A percentile compares a stretch with the other conserved stretches of the same genome.
Conservation (phyloP, 1,140 invertebrate species). For the Leptinotarsa defecta region DNA sequence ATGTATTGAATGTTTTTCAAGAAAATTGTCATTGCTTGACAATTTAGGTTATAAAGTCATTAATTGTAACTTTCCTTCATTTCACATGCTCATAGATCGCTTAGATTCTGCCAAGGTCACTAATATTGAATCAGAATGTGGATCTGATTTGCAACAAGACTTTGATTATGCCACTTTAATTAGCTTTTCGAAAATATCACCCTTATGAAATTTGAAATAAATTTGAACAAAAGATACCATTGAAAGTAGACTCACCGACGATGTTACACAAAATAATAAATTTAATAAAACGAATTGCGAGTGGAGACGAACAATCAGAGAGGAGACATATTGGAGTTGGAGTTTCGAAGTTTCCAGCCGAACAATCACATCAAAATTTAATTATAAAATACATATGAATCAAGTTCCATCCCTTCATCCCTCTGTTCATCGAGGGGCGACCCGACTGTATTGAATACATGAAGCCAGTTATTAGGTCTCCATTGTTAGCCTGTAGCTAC, state of each 20-base stretch:
- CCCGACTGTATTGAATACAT: conserved; percentile 50
- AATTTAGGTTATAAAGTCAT: too few species aligned
- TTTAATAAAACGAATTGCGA: conserved; percentile 6
- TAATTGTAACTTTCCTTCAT: too few species aligned
- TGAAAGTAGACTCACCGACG: neutral
- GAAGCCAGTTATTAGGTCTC: conserved; percentile 55
- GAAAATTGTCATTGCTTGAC: too few species aligned
- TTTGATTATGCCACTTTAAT: too few species aligned
- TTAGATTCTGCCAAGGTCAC: too few species aligned
- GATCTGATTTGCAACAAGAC: too few species aligned
- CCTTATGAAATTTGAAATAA: neutral
- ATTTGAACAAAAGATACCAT: neutral
- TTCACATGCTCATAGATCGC: too few species aligned
- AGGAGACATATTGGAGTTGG: neutral
- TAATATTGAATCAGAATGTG: too few species aligned
- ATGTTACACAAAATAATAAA: conserved; percentile 14
- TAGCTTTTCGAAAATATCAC: neutral
- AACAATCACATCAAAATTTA: conserved; percentile 56
- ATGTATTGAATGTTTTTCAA: too few species aligned
- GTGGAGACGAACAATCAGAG: conserved; percentile 11
- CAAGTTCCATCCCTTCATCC: conserved; percentile 44
- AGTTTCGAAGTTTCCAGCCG: conserved; percentile 43
- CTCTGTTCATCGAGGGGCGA: conserved; percentile 34
- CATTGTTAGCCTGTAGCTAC: conserved; percentile 55
- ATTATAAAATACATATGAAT: conserved; percentile 56